A percentile compares a stretch with the other conserved stretches of the same genome.
Evolutionary conservation across 2,797 vertebrate genomes (phyloP).

Genomic region (Hemibagrus guttatus): DNA sequence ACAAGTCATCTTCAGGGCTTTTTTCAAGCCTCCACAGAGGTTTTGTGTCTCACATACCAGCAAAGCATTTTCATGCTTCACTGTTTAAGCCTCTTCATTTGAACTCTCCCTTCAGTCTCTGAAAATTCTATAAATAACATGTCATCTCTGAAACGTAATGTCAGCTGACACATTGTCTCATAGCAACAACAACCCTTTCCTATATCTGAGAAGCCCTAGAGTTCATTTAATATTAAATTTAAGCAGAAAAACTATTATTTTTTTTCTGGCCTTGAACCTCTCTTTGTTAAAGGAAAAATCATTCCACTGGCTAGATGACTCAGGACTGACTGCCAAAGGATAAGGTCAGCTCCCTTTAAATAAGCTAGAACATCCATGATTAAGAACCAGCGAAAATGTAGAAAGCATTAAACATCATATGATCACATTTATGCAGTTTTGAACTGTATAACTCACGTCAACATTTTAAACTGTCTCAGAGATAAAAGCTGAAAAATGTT

Average conservation of each 20-base stretch:
- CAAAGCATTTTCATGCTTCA: conserved; percentile 40
- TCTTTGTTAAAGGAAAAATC: conserved; percentile 4
- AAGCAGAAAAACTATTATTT: not conserved
- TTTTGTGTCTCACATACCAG: conserved; percentile 40
- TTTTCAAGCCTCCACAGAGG: not conserved
- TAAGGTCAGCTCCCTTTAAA: not conserved
- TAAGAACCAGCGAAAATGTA: not conserved
- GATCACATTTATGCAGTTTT: not conserved
- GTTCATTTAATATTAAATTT: conserved; percentile 25
- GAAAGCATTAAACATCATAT: not conserved
- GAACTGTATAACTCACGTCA: not conserved
- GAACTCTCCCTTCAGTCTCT: conserved; percentile 20
- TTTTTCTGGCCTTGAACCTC: conserved; percentile 9
- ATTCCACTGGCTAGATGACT: not conserved
- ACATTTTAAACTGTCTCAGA: not conserved
- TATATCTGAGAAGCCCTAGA: conserved; percentile 8
- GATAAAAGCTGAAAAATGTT: not conserved
- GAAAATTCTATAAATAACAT: conserved; percentile 50
- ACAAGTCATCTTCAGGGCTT: conserved; percentile 19
- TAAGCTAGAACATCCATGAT: not conserved
- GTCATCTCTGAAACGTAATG: conserved; percentile 38
- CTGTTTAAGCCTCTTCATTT: conserved; percentile 33
- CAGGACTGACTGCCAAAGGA: not conserved
- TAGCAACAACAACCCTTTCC: conserved; percentile 46
- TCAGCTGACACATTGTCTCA: conserved; percentile 49